Evolutionary conservation across 2,113 vertebrate genomes (phyloP).

Genomic region (Halcyon senegalensis): DNA sequence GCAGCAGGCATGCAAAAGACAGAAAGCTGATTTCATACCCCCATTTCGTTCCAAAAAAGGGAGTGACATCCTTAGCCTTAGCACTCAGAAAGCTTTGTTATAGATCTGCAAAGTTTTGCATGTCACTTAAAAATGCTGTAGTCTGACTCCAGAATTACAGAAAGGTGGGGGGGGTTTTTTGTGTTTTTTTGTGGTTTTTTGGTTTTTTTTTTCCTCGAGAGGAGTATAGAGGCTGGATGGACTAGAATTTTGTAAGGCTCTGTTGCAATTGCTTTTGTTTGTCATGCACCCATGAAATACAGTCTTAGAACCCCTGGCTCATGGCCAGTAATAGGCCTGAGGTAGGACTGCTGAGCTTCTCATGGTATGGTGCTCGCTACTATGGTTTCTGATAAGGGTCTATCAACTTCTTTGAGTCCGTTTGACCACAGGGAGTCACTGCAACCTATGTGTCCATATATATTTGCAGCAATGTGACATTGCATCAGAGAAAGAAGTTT

Average conservation of each 20-base stretch:
- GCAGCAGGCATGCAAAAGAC: neutral
- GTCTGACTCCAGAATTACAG: neutral
- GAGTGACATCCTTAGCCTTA: neutral
- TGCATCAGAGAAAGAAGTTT: neutral
- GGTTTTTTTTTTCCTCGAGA: too few relatives aligned
- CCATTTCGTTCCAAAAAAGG: neutral
- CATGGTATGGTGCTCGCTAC: neutral
- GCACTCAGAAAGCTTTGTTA: neutral
- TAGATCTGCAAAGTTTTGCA: neutral
- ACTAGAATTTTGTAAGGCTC: neutral
- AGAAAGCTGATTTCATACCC: neutral
- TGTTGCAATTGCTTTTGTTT: neutral
- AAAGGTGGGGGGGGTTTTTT: neutral
- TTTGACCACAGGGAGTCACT: constrained; percentile 35
- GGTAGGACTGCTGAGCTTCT: neutral
- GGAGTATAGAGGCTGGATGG: neutral
- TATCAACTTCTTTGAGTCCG: neutral
- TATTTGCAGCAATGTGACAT: neutral
- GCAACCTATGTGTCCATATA: neutral
- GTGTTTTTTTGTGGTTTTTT: too few relatives aligned
- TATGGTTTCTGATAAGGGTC: neutral
- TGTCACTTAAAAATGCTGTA: neutral
- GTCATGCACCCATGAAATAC: neutral
- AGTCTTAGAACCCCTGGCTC: neutral
- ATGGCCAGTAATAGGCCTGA: neutral